A percentile compares a stretch with the other conserved stretches of the same genome.
Conservation (phyloP, 2,797 vertebrate species). For the Sebastes iracundus region DNA sequence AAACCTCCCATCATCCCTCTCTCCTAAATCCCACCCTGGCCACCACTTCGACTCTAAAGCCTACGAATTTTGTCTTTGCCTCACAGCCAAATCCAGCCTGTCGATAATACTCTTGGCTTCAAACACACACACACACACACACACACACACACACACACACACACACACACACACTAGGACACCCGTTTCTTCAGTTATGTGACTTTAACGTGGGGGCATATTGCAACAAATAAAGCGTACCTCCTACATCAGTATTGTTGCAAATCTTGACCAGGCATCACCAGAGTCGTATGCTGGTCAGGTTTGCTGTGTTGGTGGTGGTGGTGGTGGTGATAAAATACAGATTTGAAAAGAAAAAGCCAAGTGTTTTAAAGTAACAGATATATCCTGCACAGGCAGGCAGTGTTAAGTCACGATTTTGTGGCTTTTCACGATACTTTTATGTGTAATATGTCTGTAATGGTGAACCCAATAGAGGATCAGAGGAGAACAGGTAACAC, state of each 20-base stretch:
- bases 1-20: conserved; percentile 28
- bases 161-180: background rate
- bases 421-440: background rate
- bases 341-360: background rate
- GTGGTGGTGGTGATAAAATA: background rate
- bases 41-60: conserved; percentile 15
- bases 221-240: background rate
- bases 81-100: conserved; percentile 26
- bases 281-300: background rate
- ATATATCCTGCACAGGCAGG: background rate
- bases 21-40: conserved; percentile 29
- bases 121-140: background rate
- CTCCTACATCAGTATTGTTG: background rate
- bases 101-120: conserved; percentile 4
- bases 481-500: background rate
- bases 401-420: background rate
- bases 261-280: background rate
- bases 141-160: background rate
- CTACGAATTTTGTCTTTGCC: conserved; percentile 18
- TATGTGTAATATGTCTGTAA: background rate
- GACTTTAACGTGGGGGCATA: conserved; percentile 18
- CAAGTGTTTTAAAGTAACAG: background rate
- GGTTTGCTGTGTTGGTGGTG: background rate
- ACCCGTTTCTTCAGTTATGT: background rate
- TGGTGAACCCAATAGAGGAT: background rate